Evolutionary conservation across 2,888 invertebrate species (phyloP), one percentile per base, ranked within the genome.

Genomic region (Dusona sp.): DNA sequence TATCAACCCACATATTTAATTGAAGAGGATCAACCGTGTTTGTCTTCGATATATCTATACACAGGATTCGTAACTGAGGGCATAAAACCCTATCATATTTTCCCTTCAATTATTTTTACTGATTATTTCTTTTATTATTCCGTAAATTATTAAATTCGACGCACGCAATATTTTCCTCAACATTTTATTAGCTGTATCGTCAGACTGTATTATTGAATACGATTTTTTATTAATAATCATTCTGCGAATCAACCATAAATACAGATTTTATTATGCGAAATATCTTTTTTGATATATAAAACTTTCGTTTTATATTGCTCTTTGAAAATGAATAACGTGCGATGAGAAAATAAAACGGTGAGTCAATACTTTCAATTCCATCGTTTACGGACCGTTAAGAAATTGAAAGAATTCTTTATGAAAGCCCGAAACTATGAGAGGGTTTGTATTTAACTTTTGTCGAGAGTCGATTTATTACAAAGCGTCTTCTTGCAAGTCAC

Each of bases 1-100:
- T 88, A 87, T 88, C 88, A 83, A 79, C 78, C 83, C 83, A 83
- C 84, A 86, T 85, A 64, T 83, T 80, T 83, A 88, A 88, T 88
- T 86, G 75, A 84, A 42, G 81, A 79, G 81, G 51, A 79, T 67
- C 70, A 36, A 67, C 68, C 68, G 33, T 29, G 45, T 38, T 73
- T 13, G 22, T 45, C 13, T 13, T 54, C 13, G 45, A 45, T 42
- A 33, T 81, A 82, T 74, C 9, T 36, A 8, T 29, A 38, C n/a
- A 75, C 19, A 22, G 13, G 11, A 42, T 19, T 79, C 2, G 64
- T 48, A 36, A 16, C 57, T 19, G 9, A 36, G 45, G n/a, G 45
- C 22, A 72, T 61, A 16, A 79, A 68, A 79, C 42, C 61, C 42
- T 57, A 38, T 33, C 51, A 6, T 38, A 29, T 64, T 79, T 72